Evolutionary conservation across 2,888 invertebrate species (phyloP), one percentile per base, ranked within the genome.

Genomic region (Poecilobothrus nobilitatus): DNA sequence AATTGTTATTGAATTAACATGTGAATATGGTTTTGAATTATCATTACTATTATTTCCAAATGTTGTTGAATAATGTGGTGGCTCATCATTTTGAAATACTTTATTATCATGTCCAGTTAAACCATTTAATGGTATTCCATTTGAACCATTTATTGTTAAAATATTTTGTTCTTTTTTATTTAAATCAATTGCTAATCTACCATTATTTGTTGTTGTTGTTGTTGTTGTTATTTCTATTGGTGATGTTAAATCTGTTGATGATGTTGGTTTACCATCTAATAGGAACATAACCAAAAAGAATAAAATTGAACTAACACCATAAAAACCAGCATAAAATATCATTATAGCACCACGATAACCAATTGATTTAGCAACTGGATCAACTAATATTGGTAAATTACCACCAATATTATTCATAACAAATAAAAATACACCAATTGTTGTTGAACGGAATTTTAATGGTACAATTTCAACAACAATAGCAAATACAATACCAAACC

Each of bases 361-460:
- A 70, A 93, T 89, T 2, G 86, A 85, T 79, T 91, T 90, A 67
- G 92, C 88, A 1, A 94, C 88, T 0, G 94, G 94, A 79, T 94
- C 93, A 2, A 94, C 92, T 9, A 93, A 84, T 75, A 94, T 93
- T 37, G 94, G 94, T 75, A 94, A 83, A 81, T 94, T 94, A 53
- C 94, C 94, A 8, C 94, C 94, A 71, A 94, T 88, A 82, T 94
- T 95, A 84, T 94, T 94, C 92, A 94, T 94, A 2, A 94, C 92
- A 81, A 95, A 95, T 62, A 94, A 84, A 79, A 94, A 94, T 44
- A 94, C 87, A 0, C 94, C 94, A 18, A 94, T 89, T 0, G 92
- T 91, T 62, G 93, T 92, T 6, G 94, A 94, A 66, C 94, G 86
- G 18, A 93, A 87, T 8, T 89, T 86, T 66, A 92, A 77, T 0